phyloP scores from a whole-genome alignment of 2,113 vertebrate genomes.

The Dermatemys mawii region DNA sequence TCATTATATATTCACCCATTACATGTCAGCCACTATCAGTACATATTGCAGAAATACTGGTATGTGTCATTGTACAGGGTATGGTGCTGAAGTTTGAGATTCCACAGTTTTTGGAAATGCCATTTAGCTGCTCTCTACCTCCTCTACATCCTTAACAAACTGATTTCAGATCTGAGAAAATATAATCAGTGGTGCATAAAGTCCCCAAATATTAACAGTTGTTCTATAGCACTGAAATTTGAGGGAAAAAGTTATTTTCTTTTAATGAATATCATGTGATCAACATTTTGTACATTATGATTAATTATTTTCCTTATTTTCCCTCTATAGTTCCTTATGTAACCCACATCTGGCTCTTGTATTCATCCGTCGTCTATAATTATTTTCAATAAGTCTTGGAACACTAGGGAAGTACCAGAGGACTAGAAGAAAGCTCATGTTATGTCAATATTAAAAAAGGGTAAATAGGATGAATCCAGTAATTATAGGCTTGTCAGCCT shows the following conservation, averaged over 20 bases:
- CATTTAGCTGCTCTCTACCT: not conserved
- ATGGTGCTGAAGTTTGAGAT: not conserved
- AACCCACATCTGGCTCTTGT: not conserved
- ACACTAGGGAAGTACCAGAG: not conserved
- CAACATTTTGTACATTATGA: not conserved
- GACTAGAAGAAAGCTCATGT: not conserved
- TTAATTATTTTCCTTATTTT: not conserved
- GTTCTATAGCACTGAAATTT: not conserved
- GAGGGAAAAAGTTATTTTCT: not conserved
- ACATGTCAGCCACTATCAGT: conserved; percentile 46
- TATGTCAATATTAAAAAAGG: not conserved
- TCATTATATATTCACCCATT: not conserved
- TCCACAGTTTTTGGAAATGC: conserved; percentile 3
- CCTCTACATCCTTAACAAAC: not conserved
- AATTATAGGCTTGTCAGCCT: not conserved
- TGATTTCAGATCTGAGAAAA: not conserved
- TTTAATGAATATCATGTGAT: not conserved
- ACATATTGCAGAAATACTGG: conserved; percentile 5
- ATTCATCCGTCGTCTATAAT: not conserved
- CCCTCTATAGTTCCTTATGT: no score
- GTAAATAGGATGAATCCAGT: not conserved
- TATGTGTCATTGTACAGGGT: conserved; percentile 10
- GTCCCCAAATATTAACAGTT: not conserved
- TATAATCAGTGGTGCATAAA: not conserved
- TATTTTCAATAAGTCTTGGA: not conserved